Conservation (phyloP, 2,888 invertebrate genomes). For the Sacculina carcini region DNA sequence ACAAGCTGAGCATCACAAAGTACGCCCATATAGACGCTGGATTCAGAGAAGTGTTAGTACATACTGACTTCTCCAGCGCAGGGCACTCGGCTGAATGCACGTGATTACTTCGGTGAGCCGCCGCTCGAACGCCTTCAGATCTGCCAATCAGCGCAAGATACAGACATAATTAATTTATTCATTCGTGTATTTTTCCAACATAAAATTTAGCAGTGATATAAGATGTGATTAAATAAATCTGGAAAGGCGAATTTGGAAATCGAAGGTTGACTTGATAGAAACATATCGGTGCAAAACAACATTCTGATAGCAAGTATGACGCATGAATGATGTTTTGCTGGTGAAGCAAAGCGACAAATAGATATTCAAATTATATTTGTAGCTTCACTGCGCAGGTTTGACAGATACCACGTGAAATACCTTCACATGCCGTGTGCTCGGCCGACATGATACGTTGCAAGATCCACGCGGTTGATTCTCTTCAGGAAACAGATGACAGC, state of each 20-base stretch:
- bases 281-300: neutral
- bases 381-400: too few relatives aligned
- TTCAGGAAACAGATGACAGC: too few relatives aligned
- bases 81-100: conserved; percentile 75
- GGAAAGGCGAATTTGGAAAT: neutral
- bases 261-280: neutral
- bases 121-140: conserved; percentile 91
- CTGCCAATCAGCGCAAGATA: conserved; percentile 20
- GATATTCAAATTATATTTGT: too few relatives aligned
- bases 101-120: conserved; percentile 89
- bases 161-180: too few relatives aligned
- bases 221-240: neutral
- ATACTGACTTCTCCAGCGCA: conserved; percentile 74
- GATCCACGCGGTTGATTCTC: too few relatives aligned
- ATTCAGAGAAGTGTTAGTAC: too few relatives aligned
- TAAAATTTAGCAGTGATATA: neutral
- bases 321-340: too few relatives aligned
- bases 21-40: too few relatives aligned
- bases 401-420: too few relatives aligned
- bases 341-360: too few relatives aligned
- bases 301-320: too few relatives aligned
- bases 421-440: conserved; percentile 13
- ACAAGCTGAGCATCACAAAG: too few relatives aligned
- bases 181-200: neutral
- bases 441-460: conserved; percentile 12